These are phyloP conservation scores for Spinibarbus caldwelli DNA, from an alignment of 2,797 vertebrate species.

Conservation along the genomic window DNA sequence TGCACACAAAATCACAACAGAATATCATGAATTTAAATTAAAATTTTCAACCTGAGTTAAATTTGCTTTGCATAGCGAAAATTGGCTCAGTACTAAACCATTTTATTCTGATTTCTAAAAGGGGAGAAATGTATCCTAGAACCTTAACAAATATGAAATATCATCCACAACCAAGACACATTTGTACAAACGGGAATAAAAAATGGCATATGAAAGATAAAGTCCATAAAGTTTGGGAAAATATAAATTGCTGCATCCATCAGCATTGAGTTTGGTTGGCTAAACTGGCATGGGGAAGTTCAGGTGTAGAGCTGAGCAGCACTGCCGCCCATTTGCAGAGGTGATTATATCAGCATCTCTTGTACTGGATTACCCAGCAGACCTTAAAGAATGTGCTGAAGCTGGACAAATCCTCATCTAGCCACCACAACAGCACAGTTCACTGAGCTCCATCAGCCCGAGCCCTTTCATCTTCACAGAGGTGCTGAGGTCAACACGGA, in stretches of 20 bases:
- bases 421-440: conserved; percentile 13
- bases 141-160: not conserved
- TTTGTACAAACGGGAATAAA: not conserved
- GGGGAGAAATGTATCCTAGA: too few relatives aligned
- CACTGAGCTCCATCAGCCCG: conserved; percentile 25
- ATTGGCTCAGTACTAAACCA: not conserved
- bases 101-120: not conserved
- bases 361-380: conserved; percentile 55
- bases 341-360: conserved; percentile 25
- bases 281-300: not conserved
- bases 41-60: not conserved
- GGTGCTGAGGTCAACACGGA: conserved; percentile 22
- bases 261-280: not conserved
- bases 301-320: not conserved
- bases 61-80: not conserved
- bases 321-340: not conserved
- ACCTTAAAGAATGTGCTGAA: conserved; percentile 57
- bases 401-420: conserved; percentile 27
- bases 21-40: not conserved
- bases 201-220: not conserved
- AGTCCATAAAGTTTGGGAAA: not conserved
- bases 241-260: not conserved
- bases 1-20: not conserved
- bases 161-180: not conserved
- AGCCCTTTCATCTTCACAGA: conserved; percentile 40